Base-by-base conservation (phyloP, 2,888 invertebrate species). In the Sussaba pulchella region DNA sequence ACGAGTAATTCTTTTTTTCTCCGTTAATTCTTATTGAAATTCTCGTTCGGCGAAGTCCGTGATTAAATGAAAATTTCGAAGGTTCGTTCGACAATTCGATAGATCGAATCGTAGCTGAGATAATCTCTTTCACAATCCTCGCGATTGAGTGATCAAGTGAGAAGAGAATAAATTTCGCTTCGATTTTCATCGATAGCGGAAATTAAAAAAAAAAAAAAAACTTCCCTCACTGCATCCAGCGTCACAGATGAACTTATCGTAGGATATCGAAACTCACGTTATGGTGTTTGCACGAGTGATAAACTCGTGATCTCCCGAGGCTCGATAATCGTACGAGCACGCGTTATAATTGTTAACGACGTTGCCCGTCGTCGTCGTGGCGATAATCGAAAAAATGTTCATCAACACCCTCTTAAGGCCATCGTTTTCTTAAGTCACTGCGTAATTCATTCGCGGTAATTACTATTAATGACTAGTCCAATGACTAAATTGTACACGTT, bases 351-450 rank as follows among this genome's bases (percentile, higher is more conserved):
- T 36, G 57, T 36, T 36, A 17, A 36, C 36, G 17, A 57, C 36
- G 26, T 54, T 26, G 52, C 8, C 26, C 26, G 52, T 63, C 71
- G 36, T 71, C 31, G 41, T 39, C n/a, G n/a, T n/a, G 69, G 63
- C 63, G 74, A 63, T 31, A 71, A 63, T 63, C 36, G 31, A 17
- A n/a, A 73, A 69, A 73, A 67, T 69, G 45, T 47, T 57, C 73
- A 67, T 66, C 50, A 69, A 69, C 50, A 52, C 61, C 77, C 66
- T 54, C 75, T 83, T 83, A 84, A 84, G 84, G 84, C 83, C 83
- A 83, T 82, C 77, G 59, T 83, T 83, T 75, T 54, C 75, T 84
- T 74, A 73, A 81, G 47, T 76, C 76, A 80, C 71, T 72, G 80
- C 72, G 41, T 67, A 61, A 80, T 81, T 76, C 73, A 54, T 72